Base-by-base conservation (phyloP, 2,797 vertebrate species). In the Peromyscus nudipes region DNA sequence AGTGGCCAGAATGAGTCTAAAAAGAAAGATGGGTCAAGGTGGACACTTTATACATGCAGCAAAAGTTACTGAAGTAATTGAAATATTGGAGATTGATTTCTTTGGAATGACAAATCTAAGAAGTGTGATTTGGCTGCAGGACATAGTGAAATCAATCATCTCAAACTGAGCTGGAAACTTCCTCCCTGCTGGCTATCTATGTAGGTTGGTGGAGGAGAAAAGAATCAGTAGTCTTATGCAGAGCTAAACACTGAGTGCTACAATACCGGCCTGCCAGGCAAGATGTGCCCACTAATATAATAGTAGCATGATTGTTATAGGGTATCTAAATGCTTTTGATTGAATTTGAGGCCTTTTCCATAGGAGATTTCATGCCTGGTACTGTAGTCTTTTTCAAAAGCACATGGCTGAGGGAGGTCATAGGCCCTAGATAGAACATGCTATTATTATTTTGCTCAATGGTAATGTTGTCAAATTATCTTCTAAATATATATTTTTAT, bases 11-110 rank as follows among this genome's bases (percentile, higher is more conserved):
- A 67, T 75, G 75, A 90, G 75, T 89, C 25, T 81, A 71, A 57
- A 83, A 46, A 92, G 43, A 46, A 82, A 64, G 62, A 60, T 12
- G n/a, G 52, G 84, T 82, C 31, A 71, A 83, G 55, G 82, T n/a
- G 25, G 57, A 82, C 55, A 88, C 55, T 94, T 88, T 73, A 75
- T 93, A 82, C 64, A 86, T 84, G 29, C 62, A 79, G 81, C 62
- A 37, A 79, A 89, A 82, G 31, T 25, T 77, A 57, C 46, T 84
- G 9, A 69, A 88, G 16, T 75, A 57, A 80, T 84, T 79, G 60
- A 84, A 87, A 65, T 16, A 83, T 55, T 89, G 27, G 73, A 86
- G 73, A 95, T 90, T 40, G 10, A 69, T 81, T 71, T 69, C 29
- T 95, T 90, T 83, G 40, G 52, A 91, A 91, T 8, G 57, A 31